Evolutionary conservation across 2,888 invertebrate species (phyloP), one percentile per base, ranked within the genome.

Genomic region (Patella pellucida): DNA sequence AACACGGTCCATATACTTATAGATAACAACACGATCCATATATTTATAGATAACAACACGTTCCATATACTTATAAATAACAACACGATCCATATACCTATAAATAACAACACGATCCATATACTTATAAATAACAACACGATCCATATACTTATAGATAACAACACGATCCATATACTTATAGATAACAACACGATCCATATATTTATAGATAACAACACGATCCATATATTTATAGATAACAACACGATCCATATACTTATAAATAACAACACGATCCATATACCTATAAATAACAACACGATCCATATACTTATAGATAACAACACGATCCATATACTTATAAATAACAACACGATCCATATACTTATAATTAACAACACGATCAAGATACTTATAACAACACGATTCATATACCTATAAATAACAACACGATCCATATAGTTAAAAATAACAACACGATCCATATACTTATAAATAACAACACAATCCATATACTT

Each of bases 391-490:
- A 31, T 31, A n/a, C n/a, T n/a, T n/a, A n/a, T n/a, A n/a, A n/a
- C n/a, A n/a, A n/a, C n/a, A n/a, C n/a, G n/a, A n/a, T n/a, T n/a
- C 93, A 85, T 93, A 93, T 31, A 93, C 89, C 93, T 93, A 85
- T 52, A 68, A 77, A 50, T 54, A 15, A 23, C 73, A 74, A 72
- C 16, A 19, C 9, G 0, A 3, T 16, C 3, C 4, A 16, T 31
- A 31, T 31, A n/a, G n/a, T n/a, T n/a, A n/a, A n/a, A n/a, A n/a
- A n/a, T n/a, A n/a, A n/a, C n/a, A n/a, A n/a, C n/a, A n/a, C n/a
- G n/a, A n/a, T 14, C 93, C 93, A 85, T 93, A 93, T 31, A 93
- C 89, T 93, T 93, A 85, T 52, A 68, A 77, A 50, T 54, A 15
- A 23, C 73, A 74, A 72, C 16, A 19, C 9, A 3, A 3, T 16